Base-by-base conservation (phyloP, 2,888 invertebrate species). In the Meandrusa payeni region DNA sequence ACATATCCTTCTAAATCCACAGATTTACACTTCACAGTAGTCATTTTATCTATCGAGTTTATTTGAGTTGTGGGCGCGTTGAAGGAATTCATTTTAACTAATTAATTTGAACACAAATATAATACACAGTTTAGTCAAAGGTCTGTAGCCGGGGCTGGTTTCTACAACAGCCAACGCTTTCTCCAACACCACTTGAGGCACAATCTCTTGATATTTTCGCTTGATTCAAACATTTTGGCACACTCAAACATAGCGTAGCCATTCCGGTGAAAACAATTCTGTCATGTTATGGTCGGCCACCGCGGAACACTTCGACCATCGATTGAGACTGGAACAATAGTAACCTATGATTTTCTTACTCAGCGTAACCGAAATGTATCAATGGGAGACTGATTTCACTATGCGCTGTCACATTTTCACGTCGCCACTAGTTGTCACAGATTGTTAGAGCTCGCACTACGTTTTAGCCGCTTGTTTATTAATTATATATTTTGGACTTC, bases 1-100 rank as follows among this genome's bases (percentile, higher is more conserved):
- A 97, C 96, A 88, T 97, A 97, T 71, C 97, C 97, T 69, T 96
- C 96, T 75, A 97, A 90, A 90, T 97, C 97, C 74, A 97, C 96
- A 87, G 86, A 82, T 66, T 88, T 88, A 52, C 83, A 83, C 67
- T 88, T 88, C 19, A 88, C 87, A 44, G 88, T 86, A 55, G 86
- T 88, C 75, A 82, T 64, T 67, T 86, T 88, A 51, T 83, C 85
- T 46, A 87, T 75, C 12, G 87, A 67, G 55, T 79, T 87, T 48
- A 87, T 86, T 59, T 86, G 86, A 50, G 86, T 85, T 2, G 83
- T 86, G 2, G 87, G 86, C 10, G 82, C 85, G 67, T 82, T 87
- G 46, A 86, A 85, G 9, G 86, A 67, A 71, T 87, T 87, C 87
- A 87, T 87, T 60, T 76, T 83, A 57, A 47, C 19, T 24, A 41